Conservation (phyloP, 2,797 vertebrate species). For the Labroides dimidiatus region DNA sequence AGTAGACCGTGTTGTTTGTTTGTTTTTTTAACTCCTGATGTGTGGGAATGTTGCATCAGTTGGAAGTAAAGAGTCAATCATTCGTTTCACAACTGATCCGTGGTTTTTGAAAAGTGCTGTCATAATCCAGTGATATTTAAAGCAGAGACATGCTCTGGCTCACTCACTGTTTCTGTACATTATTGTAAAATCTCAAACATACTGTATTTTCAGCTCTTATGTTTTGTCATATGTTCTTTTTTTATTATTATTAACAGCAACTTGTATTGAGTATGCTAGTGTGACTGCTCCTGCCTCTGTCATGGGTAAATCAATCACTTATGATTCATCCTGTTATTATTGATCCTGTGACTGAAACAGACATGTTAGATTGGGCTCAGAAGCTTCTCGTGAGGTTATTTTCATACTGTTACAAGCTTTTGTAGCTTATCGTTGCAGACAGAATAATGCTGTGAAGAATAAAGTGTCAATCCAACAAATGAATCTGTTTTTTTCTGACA, state of each 20-base stretch:
- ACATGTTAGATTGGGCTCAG: slow-evolving; percentile 55
- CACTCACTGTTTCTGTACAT: slow-evolving; percentile 62
- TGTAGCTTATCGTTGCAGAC: slow-evolving; percentile 76
- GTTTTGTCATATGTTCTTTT: slow-evolving; percentile 49
- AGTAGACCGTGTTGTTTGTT: slow-evolving; percentile 35
- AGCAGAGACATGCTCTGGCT: slow-evolving; percentile 51
- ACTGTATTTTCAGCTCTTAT: slow-evolving; percentile 71
- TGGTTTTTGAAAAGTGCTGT: slow-evolving; percentile 46
- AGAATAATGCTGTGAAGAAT: slow-evolving; percentile 80
- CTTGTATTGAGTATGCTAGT: slow-evolving; percentile 48
- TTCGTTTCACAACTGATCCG: slow-evolving; percentile 57
- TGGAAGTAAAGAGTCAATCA: slow-evolving; percentile 56
- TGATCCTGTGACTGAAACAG: slow-evolving; percentile 70
- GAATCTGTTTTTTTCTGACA: slow-evolving; percentile 2
- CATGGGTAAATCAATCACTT: slow-evolving; percentile 52
- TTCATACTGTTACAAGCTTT: slow-evolving; percentile 77
- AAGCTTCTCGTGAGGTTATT: slow-evolving; percentile 73
- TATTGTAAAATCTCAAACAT: slow-evolving; percentile 74
- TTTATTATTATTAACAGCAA: slow-evolving; percentile 48
- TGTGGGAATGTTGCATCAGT: slow-evolving; percentile 40
- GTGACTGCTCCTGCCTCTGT: slow-evolving; percentile 53
- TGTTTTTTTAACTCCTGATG: slow-evolving; percentile 31
- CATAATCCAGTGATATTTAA: slow-evolving; percentile 49
- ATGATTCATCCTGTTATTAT: slow-evolving; percentile 54
- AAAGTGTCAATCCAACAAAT: slow-evolving; percentile 72